Conservation (phyloP, 2,113 vertebrate species). For the Pampusana beccarii region DNA sequence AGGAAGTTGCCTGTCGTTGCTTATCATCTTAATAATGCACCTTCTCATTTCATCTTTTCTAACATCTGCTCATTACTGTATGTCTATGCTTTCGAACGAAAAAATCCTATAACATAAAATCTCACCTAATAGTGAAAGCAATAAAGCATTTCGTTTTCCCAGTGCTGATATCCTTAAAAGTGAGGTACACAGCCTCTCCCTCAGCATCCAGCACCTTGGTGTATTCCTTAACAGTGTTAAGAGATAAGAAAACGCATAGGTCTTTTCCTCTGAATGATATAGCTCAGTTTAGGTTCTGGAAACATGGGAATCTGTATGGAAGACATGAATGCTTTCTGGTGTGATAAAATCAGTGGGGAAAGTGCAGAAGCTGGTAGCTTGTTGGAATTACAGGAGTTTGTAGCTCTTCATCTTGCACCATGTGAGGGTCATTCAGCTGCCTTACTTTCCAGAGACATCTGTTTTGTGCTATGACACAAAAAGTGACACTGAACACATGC, state of each 20-base stretch:
- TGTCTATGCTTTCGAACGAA: neutral
- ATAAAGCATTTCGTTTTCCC: neutral
- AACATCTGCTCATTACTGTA: neutral
- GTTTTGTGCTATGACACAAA: neutral
- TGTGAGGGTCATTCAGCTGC: neutral
- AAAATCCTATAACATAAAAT: neutral
- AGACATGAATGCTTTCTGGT: neutral
- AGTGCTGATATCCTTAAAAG: neutral
- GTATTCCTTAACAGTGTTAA: neutral
- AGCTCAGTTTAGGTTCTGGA: neutral
- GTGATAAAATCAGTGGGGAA: neutral
- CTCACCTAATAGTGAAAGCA: neutral
- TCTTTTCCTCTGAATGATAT: neutral
- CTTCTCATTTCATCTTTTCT: neutral
- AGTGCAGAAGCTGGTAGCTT: neutral
- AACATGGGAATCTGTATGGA: neutral
- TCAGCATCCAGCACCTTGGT: neutral
- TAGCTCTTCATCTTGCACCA: neutral
- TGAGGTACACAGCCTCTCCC: neutral
- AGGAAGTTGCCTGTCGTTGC: neutral
- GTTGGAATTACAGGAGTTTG: neutral
- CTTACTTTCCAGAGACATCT: neutral
- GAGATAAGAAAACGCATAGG: neutral
- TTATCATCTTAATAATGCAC: neutral
- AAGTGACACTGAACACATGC: neutral